Evolutionary conservation across 2,113 vertebrate genomes (phyloP).

Genomic region (Bubo bubo): DNA sequence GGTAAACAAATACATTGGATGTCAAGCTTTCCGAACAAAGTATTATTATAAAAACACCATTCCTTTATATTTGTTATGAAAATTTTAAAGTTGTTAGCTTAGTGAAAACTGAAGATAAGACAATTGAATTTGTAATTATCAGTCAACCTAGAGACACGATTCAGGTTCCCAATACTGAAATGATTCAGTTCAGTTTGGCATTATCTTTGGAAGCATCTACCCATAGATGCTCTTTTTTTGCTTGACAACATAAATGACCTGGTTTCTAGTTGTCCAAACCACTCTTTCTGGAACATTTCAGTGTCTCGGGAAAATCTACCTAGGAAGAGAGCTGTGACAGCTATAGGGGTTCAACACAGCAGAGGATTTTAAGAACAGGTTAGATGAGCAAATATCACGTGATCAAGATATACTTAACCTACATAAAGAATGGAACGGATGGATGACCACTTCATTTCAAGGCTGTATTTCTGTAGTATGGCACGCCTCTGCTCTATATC

Average conservation of each 20-base stretch:
- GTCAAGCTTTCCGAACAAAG: not conserved
- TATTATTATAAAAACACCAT: not conserved
- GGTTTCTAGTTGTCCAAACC: not conserved
- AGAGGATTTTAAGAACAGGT: not conserved
- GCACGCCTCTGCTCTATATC: not conserved
- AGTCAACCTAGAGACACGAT: not conserved
- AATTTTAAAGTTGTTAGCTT: not conserved
- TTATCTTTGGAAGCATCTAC: not conserved
- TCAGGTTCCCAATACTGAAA: not conserved
- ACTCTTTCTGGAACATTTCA: not conserved
- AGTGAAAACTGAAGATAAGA: not conserved
- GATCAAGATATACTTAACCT: not conserved
- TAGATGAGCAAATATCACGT: not conserved
- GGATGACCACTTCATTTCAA: not conserved
- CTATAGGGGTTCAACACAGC: not conserved
- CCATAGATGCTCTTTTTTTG: not conserved
- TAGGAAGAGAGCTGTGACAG: not conserved
- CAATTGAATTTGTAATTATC: not conserved
- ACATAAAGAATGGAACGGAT: not conserved
- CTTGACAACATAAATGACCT: not conserved
- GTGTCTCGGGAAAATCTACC: not conserved
- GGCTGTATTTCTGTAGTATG: not conserved
- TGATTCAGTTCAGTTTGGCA: not conserved
- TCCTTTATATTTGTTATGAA: not conserved
- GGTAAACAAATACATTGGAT: not conserved